phyloP scores from a whole-genome alignment of 2,888 invertebrate species.

The Ectropis crepuscularia region DNA sequence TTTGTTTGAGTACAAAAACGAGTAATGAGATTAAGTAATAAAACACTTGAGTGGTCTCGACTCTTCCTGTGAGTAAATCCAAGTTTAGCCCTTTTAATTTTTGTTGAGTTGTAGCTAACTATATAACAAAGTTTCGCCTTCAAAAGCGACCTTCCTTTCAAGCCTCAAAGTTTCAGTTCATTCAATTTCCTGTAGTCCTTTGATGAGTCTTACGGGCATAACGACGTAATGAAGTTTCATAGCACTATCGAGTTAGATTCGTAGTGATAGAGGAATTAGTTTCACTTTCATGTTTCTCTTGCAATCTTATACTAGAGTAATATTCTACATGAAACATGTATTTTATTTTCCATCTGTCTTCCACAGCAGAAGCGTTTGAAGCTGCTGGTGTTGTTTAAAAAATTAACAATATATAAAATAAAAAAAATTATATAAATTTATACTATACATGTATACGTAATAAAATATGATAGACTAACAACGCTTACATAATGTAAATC shows the following conservation, averaged over 20 bases:
- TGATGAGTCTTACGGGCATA: conserved; percentile 47
- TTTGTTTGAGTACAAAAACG: too few relatives aligned
- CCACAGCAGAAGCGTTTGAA: too few relatives aligned
- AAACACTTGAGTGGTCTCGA: not conserved
- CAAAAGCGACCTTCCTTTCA: conserved; percentile 31
- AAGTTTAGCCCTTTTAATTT: conserved; percentile 15
- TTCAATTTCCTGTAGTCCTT: conserved; percentile 41
- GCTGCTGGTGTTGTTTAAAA: too few relatives aligned
- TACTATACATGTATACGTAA: too few relatives aligned
- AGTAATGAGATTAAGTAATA: not conserved
- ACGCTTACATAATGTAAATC: too few relatives aligned
- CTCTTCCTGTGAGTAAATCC: not conserved
- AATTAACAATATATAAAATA: not conserved
- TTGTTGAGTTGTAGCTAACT: conserved; percentile 13
- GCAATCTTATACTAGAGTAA: too few relatives aligned
- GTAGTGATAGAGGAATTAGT: not conserved
- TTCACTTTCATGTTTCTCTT: too few relatives aligned
- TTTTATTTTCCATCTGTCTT: too few relatives aligned
- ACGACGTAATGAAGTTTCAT: conserved; percentile 52
- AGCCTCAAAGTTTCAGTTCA: conserved; percentile 43
- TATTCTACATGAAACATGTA: too few relatives aligned
- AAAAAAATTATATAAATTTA: not conserved
- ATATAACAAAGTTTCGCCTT: conserved; percentile 24
- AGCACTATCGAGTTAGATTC: conserved; percentile 42
- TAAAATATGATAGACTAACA: too few relatives aligned